Conservation (phyloP, 2,113 vertebrate genomes). For the Clinocottus analis region DNA sequence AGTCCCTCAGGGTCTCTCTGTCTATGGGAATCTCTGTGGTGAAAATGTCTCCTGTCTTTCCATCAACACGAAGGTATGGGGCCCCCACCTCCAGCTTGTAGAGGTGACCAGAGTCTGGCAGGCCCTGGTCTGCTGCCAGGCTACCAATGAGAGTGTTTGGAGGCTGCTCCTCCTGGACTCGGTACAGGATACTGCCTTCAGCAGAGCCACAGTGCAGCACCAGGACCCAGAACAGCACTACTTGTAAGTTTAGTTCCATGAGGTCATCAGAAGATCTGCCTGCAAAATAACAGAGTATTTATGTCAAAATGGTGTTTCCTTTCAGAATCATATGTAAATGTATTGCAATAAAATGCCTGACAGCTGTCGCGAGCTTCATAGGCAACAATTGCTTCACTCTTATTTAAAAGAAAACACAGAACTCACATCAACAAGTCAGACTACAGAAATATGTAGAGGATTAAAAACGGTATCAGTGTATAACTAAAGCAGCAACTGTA, state of each 20-base stretch:
- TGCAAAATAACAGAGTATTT: constrained; percentile 57
- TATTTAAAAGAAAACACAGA: constrained; percentile 13
- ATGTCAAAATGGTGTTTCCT: constrained; percentile 24
- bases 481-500: constrained; percentile 50
- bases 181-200: constrained; percentile 86
- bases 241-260: constrained; percentile 78
- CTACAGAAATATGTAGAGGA: constrained; percentile 6
- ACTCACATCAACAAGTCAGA: constrained; percentile 5
- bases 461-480: constrained; percentile 2
- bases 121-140: constrained; percentile 93
- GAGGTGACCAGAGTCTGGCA: constrained; percentile 93
- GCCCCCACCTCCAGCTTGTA: constrained; percentile 97
- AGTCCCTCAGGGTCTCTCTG: constrained; percentile 92
- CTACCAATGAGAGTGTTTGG: constrained; percentile 97
- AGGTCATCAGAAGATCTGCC: constrained; percentile 75
- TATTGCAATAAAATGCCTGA: constrained; percentile 1
- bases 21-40: constrained; percentile 97
- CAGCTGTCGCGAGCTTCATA: neutral
- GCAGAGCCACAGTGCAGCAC: constrained; percentile 71
- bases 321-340: constrained; percentile 6
- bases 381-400: constrained; percentile 4
- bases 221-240: constrained; percentile 77
- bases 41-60: constrained; percentile 97
- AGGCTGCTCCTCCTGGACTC: constrained; percentile 94
- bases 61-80: constrained; percentile 95